These are phyloP conservation scores for Criorhina ranunculi DNA, from an alignment of 2,888 invertebrate species.

Conservation along the genomic window DNA sequence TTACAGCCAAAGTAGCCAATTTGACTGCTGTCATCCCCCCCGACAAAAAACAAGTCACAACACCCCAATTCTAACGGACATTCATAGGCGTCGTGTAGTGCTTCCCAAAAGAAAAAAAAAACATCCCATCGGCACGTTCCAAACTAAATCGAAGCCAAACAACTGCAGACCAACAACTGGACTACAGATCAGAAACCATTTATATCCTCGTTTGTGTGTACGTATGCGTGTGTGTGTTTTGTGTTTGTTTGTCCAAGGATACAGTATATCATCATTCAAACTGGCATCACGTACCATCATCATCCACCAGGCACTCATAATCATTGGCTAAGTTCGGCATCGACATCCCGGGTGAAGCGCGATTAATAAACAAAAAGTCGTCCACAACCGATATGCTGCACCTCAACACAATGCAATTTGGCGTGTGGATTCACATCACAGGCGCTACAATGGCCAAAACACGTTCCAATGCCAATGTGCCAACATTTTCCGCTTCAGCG, in stretches of 20 bases:
- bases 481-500: slow-evolving; percentile 20
- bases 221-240: too few species aligned
- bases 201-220: not conserved
- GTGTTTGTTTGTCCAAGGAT: not conserved
- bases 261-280: not conserved
- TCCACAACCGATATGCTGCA: not conserved
- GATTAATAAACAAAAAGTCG: slow-evolving; percentile 9
- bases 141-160: slow-evolving; percentile 4
- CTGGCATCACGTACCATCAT: slow-evolving; percentile 1
- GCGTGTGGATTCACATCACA: slow-evolving; percentile 27
- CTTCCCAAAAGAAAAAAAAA: not conserved
- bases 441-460: slow-evolving; percentile 38
- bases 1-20: too few species aligned
- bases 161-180: slow-evolving; percentile 1
- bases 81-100: too few species aligned
- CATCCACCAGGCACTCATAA: not conserved
- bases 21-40: too few species aligned
- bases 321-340: not conserved
- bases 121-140: slow-evolving; percentile 37
- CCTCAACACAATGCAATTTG: slow-evolving; percentile 15
- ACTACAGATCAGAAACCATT: not conserved
- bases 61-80: too few species aligned
- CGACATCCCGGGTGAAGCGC: not conserved
- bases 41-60: too few species aligned
- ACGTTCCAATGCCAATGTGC: slow-evolving; percentile 66